A percentile compares a stretch with the other conserved stretches of the same genome.
phyloP scores from a whole-genome alignment of 2,888 invertebrate species.

The Drosophila meridiana region DNA sequence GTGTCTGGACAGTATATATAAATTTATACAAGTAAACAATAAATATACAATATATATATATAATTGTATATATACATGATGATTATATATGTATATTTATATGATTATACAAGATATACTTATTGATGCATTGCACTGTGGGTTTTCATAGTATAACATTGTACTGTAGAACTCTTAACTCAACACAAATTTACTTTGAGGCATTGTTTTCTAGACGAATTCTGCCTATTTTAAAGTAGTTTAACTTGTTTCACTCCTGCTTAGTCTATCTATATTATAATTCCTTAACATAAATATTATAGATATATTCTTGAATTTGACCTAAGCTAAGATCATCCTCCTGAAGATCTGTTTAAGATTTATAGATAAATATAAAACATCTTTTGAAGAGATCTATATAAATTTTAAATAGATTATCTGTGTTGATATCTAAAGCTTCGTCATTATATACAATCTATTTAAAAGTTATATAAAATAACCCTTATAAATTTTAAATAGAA shows the following conservation, averaged over 20 bases:
- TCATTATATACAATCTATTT: no score
- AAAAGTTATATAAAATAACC: no score
- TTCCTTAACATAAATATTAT: background rate
- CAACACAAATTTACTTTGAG: background rate
- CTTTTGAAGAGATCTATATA: background rate
- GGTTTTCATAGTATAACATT: background rate
- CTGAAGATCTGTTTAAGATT: no score
- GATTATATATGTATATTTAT: no score
- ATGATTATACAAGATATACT: background rate
- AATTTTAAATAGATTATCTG: no score
- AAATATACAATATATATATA: background rate
- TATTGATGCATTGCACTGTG: background rate
- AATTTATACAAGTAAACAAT: background rate
- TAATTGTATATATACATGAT: background rate
- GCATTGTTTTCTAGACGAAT: background rate
- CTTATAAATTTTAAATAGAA: no score
- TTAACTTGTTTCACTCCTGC: background rate
- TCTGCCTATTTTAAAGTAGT: background rate
- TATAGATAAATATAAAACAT: no score
- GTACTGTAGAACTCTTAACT: background rate
- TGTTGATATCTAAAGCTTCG: no score
- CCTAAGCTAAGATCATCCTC: background rate
- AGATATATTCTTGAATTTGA: background rate
- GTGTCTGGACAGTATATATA: conserved; percentile 1
- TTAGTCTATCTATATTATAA: background rate